Percentiles rank a stretch among this genome's conserved stretches.
phyloP scores from a whole-genome alignment of 2,888 invertebrate species.

The Chironomus tentans region DNA sequence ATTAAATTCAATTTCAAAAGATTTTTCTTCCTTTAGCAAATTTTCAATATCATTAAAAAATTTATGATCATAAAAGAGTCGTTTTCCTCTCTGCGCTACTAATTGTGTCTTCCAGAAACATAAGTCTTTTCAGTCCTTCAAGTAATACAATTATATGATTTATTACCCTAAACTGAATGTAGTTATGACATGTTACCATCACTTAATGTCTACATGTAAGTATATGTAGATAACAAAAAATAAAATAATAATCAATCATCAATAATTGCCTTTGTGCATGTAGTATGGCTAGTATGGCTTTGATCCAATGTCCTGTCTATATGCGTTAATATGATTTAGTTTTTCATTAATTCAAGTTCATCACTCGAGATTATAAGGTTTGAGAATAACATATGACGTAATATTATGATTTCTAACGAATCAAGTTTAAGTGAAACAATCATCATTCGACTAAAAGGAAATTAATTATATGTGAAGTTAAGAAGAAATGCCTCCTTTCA shows the following conservation, averaged over 20 bases:
- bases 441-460: neutral
- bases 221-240: neutral
- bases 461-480: neutral
- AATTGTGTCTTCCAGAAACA: neutral
- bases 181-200: constrained; percentile 22
- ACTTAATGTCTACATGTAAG: neutral
- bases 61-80: neutral
- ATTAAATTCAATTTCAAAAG: neutral
- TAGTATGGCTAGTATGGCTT: neutral
- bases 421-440: no score
- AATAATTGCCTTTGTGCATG: constrained; percentile 9
- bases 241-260: constrained; percentile 17
- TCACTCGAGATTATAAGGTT: neutral
- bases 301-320: neutral
- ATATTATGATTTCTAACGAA: neutral
- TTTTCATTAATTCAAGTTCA: neutral
- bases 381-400: neutral
- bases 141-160: neutral
- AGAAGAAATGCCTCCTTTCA: neutral
- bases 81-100: neutral
- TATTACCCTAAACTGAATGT: neutral
- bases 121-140: no score
- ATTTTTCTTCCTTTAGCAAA: neutral
- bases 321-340: constrained; percentile 22
- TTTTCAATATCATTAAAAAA: constrained; percentile 6